A percentile compares a stretch with the other conserved stretches of the same genome.
These are phyloP conservation scores for Vollenhovia emeryi DNA, from an alignment of 1,140 invertebrate genomes.

Conservation along the genomic window DNA sequence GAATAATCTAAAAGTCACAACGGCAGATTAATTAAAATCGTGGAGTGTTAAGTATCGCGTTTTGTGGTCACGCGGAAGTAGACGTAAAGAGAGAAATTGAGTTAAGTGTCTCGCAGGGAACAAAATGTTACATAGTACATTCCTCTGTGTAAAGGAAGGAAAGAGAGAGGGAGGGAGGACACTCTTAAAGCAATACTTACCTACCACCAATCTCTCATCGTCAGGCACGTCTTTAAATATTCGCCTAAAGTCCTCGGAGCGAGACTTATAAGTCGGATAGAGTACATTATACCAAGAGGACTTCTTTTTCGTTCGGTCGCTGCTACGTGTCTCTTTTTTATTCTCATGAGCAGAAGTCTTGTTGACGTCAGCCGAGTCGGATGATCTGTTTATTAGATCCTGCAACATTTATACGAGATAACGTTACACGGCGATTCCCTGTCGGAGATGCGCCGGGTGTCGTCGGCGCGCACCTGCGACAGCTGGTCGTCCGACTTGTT, in stretches of 20 bases:
- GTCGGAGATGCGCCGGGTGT: too few species aligned
- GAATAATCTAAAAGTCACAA: conserved; percentile 92
- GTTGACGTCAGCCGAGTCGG: conserved; percentile 75
- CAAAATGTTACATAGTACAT: conserved; percentile 16
- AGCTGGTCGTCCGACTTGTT: conserved; percentile 77
- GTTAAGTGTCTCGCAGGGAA: not conserved
- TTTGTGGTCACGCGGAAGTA: not conserved
- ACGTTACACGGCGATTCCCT: too few species aligned
- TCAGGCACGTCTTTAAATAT: conserved; percentile 96
- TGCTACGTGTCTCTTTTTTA: conserved; percentile 81
- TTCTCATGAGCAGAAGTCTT: conserved; percentile 77
- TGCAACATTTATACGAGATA: conserved; percentile 57
- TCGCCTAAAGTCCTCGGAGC: conserved; percentile 96
- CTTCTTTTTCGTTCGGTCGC: conserved; percentile 89
- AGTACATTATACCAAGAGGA: conserved; percentile 94
- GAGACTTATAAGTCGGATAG: conserved; percentile 97
- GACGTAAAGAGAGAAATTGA: not conserved
- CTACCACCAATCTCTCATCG: conserved; percentile 96
- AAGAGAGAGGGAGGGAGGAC: too few species aligned
- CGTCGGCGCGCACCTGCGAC: conserved; percentile 70
- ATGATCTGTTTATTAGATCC: conserved; percentile 75
- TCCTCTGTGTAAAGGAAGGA: not conserved
- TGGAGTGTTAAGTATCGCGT: conserved; percentile 6
- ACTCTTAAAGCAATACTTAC: conserved; percentile 86
- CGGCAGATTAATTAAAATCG: not conserved